These are phyloP conservation scores for Cephus spinipes DNA, from an alignment of 2,888 invertebrate species.

Conservation along the genomic window DNA sequence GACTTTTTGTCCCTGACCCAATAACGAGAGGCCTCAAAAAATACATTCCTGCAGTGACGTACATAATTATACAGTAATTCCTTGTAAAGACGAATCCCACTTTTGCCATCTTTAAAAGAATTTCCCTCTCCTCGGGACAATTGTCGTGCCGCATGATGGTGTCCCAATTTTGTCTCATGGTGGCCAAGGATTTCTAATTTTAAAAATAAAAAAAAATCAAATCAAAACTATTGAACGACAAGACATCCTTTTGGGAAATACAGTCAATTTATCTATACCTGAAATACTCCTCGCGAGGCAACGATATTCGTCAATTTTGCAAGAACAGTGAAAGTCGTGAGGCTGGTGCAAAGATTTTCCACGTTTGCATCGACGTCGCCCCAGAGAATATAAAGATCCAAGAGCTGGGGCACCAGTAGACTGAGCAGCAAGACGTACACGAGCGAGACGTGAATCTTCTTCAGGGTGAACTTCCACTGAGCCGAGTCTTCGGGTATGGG, in stretches of 20 bases:
- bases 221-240: neutral
- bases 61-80: slow-evolving; percentile 29
- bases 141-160: slow-evolving; percentile 15
- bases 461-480: slow-evolving; percentile 8
- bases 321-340: slow-evolving; percentile 14
- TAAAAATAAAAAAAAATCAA: no score
- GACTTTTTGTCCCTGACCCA: slow-evolving; percentile 20
- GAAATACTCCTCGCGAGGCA: neutral
- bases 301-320: slow-evolving; percentile 15
- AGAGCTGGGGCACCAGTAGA: slow-evolving; percentile 8
- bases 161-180: slow-evolving; percentile 26
- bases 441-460: neutral
- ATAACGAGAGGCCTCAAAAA: slow-evolving; percentile 27
- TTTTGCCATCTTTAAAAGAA: slow-evolving; percentile 22
- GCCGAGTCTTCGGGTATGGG: slow-evolving; percentile 5
- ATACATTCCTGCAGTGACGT: slow-evolving; percentile 28
- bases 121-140: slow-evolving; percentile 12
- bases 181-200: slow-evolving; percentile 1
- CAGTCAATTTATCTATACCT: neutral
- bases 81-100: slow-evolving; percentile 24
- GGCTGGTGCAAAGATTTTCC: slow-evolving; percentile 18
- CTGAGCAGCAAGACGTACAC: slow-evolving; percentile 8
- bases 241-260: neutral
- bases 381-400: slow-evolving; percentile 14
- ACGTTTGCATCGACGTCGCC: slow-evolving; percentile 14